phyloP scores from a whole-genome alignment of 2,888 invertebrate species.

The Drosophila neutralis region DNA sequence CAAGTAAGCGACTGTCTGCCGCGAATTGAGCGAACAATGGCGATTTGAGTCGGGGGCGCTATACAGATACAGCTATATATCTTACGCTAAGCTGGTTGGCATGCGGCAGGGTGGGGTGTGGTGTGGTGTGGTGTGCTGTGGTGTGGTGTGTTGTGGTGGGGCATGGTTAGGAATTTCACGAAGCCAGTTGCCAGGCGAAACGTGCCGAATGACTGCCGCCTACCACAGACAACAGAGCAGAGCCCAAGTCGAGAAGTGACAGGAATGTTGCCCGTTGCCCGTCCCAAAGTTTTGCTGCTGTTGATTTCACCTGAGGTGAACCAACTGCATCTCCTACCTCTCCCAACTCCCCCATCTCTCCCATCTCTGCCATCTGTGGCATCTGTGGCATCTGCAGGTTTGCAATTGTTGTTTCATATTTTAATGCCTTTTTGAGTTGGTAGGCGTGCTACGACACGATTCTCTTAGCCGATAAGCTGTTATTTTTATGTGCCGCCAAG shows the following conservation, averaged over 20 bases:
- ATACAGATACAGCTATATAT: constrained; percentile 36
- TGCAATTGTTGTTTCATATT: constrained; percentile 75
- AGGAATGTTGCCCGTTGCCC: constrained; percentile 30
- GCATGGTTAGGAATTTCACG: constrained; percentile 61
- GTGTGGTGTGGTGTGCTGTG: background rate
- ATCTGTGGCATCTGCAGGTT: background rate
- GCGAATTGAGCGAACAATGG: constrained; percentile 74
- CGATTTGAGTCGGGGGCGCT: constrained; percentile 53
- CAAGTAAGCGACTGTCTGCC: constrained; percentile 33
- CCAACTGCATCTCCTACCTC: constrained; percentile 15
- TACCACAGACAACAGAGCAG: constrained; percentile 34
- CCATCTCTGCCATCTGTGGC: background rate
- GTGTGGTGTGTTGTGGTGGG: constrained; percentile 20
- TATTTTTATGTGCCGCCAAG: constrained; percentile 83
- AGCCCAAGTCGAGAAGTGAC: constrained; percentile 47
- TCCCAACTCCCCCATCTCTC: background rate
- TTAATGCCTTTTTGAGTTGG: constrained; percentile 77
- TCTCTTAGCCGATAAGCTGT: constrained; percentile 83
- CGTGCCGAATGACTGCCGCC: constrained; percentile 71
- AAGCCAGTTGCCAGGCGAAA: constrained; percentile 55
- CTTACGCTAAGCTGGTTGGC: constrained; percentile 26
- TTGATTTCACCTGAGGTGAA: constrained; percentile 76
- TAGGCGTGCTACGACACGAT: constrained; percentile 84
- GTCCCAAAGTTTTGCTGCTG: constrained; percentile 47
- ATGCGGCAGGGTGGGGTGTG: background rate